Evolutionary conservation across 92 coral and sea anemone species (phyloP).

Genomic region (Nematostella vectensis): DNA sequence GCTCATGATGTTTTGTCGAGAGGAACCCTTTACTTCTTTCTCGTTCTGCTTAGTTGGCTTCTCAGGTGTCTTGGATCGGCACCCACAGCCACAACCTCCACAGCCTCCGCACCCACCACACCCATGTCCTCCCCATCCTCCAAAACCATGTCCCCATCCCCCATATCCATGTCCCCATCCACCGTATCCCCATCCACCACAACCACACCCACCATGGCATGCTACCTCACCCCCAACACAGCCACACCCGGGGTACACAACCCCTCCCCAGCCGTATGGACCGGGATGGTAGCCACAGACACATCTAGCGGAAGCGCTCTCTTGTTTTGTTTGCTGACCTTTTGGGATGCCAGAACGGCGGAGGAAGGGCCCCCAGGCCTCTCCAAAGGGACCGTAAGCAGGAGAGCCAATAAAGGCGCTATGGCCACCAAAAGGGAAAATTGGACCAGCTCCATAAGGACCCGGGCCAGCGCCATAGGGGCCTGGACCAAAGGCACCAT

Average conservation of each 20-base stretch:
- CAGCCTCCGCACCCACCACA: conserved; percentile 41
- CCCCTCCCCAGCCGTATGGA: conserved; percentile 87
- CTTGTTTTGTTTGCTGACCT: conserved; percentile 12
- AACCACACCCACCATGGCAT: conserved; percentile 1
- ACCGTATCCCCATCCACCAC: conserved; percentile 7
- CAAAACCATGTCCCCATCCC: conserved; percentile 15
- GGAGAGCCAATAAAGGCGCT: conserved; percentile 2
- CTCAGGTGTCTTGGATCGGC: conserved; percentile 36
- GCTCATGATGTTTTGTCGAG: conserved; percentile 59
- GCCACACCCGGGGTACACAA: conserved; percentile 70
- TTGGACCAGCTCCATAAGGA: conserved; percentile 12
- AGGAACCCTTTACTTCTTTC: conserved; percentile 45
- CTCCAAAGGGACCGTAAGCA: conserved; percentile 41
- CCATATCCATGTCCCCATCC: conserved; percentile 32
- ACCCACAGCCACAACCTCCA: conserved; percentile 44
- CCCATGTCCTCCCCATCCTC: conserved; percentile 41
- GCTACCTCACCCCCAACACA: conserved; percentile 22
- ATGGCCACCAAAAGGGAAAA: conserved; percentile 10
- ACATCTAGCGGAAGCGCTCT: conserved; percentile 28
- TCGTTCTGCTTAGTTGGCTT: conserved; percentile 22
- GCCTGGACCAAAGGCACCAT: conserved; percentile 19
- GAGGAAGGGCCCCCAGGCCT: conserved; percentile 11
- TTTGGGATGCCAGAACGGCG: conserved; percentile 8
- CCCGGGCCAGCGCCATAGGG: conserved; percentile 30
- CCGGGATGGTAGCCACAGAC: conserved; percentile 94